Percentiles rank a stretch among this genome's conserved stretches.
phyloP scores from a whole-genome alignment of 2,888 invertebrate genomes.

The Agrotis ipsilon region DNA sequence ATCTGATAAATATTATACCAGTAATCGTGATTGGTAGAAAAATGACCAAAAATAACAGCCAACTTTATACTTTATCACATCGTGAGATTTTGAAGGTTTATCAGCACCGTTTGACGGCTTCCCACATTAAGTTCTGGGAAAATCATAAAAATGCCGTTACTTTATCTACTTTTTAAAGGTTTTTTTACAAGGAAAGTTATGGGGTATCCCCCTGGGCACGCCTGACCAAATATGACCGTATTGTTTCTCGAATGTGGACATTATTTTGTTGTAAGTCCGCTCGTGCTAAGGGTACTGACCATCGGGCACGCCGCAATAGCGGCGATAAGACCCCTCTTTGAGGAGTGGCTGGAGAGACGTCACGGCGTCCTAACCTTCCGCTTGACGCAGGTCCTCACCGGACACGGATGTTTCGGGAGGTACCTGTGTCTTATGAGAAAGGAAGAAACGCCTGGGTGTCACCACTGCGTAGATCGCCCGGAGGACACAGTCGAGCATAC shows the following conservation, averaged over 20 bases:
- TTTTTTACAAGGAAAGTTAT: conserved; percentile 61
- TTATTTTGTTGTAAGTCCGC: conserved; percentile 23
- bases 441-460: too few species aligned
- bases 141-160: conserved; percentile 52
- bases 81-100: conserved; percentile 43
- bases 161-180: conserved; percentile 60
- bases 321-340: too few species aligned
- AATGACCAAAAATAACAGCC: conserved; percentile 14
- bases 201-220: conserved; percentile 34
- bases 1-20: background rate
- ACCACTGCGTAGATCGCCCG: too few species aligned
- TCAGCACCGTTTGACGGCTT: conserved; percentile 45
- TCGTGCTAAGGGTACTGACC: too few species aligned
- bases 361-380: too few species aligned
- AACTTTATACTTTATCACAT: conserved; percentile 35
- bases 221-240: conserved; percentile 29
- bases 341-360: too few species aligned
- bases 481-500: too few species aligned
- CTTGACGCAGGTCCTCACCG: too few species aligned
- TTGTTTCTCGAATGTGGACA: conserved; percentile 35
- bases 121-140: conserved; percentile 50
- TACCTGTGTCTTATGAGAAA: too few species aligned
- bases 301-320: too few species aligned
- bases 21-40: background rate
- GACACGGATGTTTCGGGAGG: too few species aligned